Evolutionary conservation across 2,888 invertebrate species (phyloP).

Genomic region (Eubasilissa splendida): DNA sequence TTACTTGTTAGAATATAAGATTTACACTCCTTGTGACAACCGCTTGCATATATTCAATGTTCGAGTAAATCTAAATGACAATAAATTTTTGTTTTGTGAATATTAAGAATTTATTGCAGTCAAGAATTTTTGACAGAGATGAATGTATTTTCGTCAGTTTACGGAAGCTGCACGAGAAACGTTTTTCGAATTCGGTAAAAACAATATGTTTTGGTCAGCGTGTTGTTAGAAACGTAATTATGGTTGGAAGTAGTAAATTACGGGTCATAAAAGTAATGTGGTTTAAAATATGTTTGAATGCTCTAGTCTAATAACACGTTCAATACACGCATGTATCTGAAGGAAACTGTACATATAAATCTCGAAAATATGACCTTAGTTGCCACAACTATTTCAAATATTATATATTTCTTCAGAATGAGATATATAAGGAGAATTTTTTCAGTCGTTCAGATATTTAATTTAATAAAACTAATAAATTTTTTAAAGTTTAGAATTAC

Average conservation of each 20-base stretch:
- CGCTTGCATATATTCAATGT: neutral
- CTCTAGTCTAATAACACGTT: too few species aligned
- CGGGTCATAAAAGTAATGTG: neutral
- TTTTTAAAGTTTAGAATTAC: too few species aligned
- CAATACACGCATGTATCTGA: too few species aligned
- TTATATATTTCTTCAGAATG: too few species aligned
- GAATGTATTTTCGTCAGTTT: slow-evolving; percentile 2
- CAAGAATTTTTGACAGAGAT: neutral
- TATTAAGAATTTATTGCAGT: neutral
- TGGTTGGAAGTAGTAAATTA: neutral
- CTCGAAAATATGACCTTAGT: too few species aligned
- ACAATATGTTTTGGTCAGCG: neutral
- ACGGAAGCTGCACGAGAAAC: slow-evolving; percentile 6
- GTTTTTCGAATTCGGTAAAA: neutral
- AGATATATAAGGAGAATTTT: too few species aligned
- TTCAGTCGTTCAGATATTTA: too few species aligned
- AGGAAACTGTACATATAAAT: too few species aligned
- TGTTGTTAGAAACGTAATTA: neutral
- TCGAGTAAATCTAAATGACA: neutral
- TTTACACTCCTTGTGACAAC: neutral
- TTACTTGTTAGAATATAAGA: neutral
- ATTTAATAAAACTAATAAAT: too few species aligned
- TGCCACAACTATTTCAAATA: too few species aligned
- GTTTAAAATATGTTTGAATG: neutral
- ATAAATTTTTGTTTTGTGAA: neutral